phyloP scores from a whole-genome alignment of 2,888 invertebrate species.

The Palloptera scutellata region DNA sequence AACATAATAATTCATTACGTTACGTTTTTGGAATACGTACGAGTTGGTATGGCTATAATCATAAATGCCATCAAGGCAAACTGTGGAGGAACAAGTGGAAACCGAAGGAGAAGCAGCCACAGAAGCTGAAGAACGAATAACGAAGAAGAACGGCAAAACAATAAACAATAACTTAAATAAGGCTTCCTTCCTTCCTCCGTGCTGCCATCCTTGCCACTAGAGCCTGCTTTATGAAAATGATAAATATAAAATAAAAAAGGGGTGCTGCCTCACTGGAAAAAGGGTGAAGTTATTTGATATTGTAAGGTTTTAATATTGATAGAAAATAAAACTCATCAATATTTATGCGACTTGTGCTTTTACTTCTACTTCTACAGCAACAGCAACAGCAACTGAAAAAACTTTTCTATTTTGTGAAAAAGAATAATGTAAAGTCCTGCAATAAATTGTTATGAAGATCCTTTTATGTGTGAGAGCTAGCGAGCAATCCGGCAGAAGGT shows the following conservation, averaged over 20 bases:
- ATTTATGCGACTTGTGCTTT: conserved; percentile 39
- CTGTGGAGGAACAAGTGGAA: too few species aligned
- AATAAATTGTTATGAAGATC: conserved; percentile 44
- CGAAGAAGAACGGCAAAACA: conserved; percentile 28
- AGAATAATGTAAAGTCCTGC: conserved; percentile 33
- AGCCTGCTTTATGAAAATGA: neutral
- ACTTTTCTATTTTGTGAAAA: conserved; percentile 18
- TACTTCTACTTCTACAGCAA: conserved; percentile 14
- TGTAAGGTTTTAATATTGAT: conserved; percentile 18
- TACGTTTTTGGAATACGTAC: conserved; percentile 27
- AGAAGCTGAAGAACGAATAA: too few species aligned
- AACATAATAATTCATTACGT: conserved; percentile 52
- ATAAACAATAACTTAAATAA: conserved; percentile 34
- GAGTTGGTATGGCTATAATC: conserved; percentile 9
- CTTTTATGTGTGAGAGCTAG: conserved; percentile 26
- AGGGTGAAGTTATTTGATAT: conserved; percentile 18
- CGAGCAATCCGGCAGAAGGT: conserved; percentile 47
- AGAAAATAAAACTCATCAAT: conserved; percentile 38
- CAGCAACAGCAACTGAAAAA: conserved; percentile 4
- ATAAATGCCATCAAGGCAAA: conserved; percentile 2
- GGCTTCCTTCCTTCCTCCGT: neutral
- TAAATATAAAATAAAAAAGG: conserved; percentile 16
- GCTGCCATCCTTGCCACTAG: neutral
- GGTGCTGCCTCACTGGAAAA: conserved; percentile 23
- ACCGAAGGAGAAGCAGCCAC: too few species aligned